phyloP scores from a whole-genome alignment of 2,113 vertebrate species.

The Phylloscopus whistleri region DNA sequence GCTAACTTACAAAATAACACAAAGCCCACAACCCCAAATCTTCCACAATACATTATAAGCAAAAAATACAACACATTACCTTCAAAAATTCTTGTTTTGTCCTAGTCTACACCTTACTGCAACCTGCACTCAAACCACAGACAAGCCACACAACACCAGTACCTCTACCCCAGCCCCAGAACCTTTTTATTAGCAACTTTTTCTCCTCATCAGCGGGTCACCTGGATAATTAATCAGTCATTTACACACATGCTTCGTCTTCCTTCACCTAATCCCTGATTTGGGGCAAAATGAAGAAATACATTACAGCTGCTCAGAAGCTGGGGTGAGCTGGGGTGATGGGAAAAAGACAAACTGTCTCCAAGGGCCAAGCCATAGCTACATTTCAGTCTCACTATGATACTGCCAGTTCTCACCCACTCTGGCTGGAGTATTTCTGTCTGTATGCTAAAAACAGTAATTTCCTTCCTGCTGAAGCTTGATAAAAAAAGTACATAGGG shows the following conservation, averaged over 20 bases:
- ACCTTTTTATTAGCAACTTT: background rate
- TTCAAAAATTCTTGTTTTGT: background rate
- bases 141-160: rapidly evolving
- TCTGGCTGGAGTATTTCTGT: background rate
- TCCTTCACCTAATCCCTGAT: background rate
- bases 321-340: no score
- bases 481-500: background rate
- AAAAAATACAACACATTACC: rapidly evolving
- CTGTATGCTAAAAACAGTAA: background rate
- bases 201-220: background rate
- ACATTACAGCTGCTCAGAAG: background rate
- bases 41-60: rapidly evolving
- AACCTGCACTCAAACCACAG: rapidly evolving
- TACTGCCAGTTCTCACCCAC: background rate
- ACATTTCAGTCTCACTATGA: background rate
- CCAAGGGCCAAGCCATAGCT: background rate
- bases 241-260: background rate
- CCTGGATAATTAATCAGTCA: background rate
- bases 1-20: background rate
- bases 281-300: background rate
- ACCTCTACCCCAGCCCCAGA: rapidly evolving
- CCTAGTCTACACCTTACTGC: rapidly evolving
- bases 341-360: background rate
- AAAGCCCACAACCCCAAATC: rapidly evolving
- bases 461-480: background rate